Evolutionary conservation across 2,797 vertebrate species (phyloP).

Genomic region (Tokudaia tokunoshimensis): DNA sequence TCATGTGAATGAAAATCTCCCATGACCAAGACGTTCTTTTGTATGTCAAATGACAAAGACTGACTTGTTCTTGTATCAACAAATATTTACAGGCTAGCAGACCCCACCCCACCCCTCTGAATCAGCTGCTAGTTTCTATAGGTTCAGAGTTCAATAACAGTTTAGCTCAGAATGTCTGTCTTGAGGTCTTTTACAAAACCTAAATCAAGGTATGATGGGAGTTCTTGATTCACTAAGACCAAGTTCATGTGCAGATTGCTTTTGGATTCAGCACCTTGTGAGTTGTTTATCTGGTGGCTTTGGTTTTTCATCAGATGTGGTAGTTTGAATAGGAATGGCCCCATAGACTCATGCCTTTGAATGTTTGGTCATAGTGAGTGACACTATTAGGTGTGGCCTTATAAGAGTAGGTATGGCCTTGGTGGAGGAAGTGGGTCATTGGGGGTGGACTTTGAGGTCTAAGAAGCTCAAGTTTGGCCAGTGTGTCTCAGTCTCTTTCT

Average conservation of each 20-base stretch:
- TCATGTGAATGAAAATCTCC: conserved; percentile 22
- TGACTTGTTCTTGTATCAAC: conserved; percentile 14
- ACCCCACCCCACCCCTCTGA: not conserved
- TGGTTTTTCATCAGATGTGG: not conserved
- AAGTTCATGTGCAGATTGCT: not conserved
- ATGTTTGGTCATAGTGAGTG: not conserved
- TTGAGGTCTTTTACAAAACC: not conserved
- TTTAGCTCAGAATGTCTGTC: not conserved
- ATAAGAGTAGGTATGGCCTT: not conserved
- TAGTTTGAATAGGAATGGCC: not conserved
- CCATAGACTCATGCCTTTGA: not conserved
- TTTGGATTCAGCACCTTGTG: not conserved
- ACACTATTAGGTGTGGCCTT: not conserved
- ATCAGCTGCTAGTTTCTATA: not conserved
- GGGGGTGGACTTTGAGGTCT: not conserved
- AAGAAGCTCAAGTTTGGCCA: not conserved
- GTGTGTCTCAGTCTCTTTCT: not conserved
- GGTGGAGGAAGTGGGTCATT: not conserved
- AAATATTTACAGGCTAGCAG: conserved; percentile 27
- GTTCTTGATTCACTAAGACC: not conserved
- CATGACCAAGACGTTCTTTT: not conserved
- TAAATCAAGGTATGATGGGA: not conserved
- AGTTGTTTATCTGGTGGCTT: not conserved
- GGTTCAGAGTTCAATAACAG: not conserved
- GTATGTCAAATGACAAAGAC: conserved; percentile 14